Base-by-base conservation (phyloP, 2,888 invertebrate species). In the Osmoderma eremita region DNA sequence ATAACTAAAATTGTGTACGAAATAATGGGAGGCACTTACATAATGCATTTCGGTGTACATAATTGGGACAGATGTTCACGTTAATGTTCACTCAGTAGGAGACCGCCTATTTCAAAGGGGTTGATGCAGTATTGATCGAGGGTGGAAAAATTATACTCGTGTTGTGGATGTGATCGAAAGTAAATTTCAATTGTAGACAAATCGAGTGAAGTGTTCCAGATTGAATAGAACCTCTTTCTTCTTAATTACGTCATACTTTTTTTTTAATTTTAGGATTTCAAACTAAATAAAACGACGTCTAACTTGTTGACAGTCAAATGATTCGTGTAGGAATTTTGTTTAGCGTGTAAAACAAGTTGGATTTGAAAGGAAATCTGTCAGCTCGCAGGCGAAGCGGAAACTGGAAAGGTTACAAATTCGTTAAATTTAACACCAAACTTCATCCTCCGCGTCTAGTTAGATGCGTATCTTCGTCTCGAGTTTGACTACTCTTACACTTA, bases 1-100 rank as follows among this genome's bases (percentile, higher is more conserved):
- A 30, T 30, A 30, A 3, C 30, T 30, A 30, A 30, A 30, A 30
- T 30, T 30, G 2, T 30, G 10, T 10, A 30, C 2, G 30, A 4
- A 30, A 30, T 30, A 30, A 30, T 24, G 5, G 3, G n/a, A 41
- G 41, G 36, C 10, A 36, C 36, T 10, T 41, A 10, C 41, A 41
- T 5, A 13, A 45, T 18, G 20, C n/a, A 20, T 15, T 4, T 50
- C 24, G 20, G 15, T 50, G 41, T 41, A n/a, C 17, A 56, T 63
- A 50, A 63, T 63, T 63, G 49, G 50, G 36, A 39, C 63, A 63
- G 63, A 63, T 63, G 63, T 63, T 63, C 49, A 22, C 38, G 38
- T 22, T 50, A 50, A 39, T 39, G 63, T 50, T 49, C 22, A 39
- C 63, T 62, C 49, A 41, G 49, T 62, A 48, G 62, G 62, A 30